Base-by-base conservation (phyloP, 2,888 invertebrate species). In the Drosophila kokeensis region DNA sequence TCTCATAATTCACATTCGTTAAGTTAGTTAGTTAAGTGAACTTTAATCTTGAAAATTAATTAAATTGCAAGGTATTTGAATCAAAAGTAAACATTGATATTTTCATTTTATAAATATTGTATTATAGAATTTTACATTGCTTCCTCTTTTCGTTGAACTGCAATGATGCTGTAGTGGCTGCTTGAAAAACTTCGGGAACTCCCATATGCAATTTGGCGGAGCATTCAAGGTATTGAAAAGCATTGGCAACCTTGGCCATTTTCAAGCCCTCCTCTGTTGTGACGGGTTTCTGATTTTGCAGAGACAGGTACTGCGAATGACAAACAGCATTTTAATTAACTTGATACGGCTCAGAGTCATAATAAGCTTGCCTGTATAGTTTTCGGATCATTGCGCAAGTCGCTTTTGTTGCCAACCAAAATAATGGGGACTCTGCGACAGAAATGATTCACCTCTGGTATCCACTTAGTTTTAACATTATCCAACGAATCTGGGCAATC, bases 381-480 rank as follows among this genome's bases (percentile, higher is more conserved):
- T 90, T 1, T 40, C 8, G 0, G 97, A 94, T 98, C 98, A 93
- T 97, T 97, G 91, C 98, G 96, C 91, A 98, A 95, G 94, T 98
- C 98, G 94, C 97, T 98, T 94, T 99, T 99, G 95, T 99, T 99
- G 86, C 99, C 99, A 90, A 99, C 99, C 91, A 99, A 95, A 91
- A 99, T 98, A 87, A 99, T 99, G 91, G 99, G 99, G 90, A 99
- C 98, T 93, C 98, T 98, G 76, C 99, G 99, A 94, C 99, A 99
- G 94, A 99, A 99, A 94, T 99, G 99, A 93, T 97, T 98, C 72
- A 93, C 98, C 94, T 99, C 99, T 42, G 99, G 99, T 81, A 98
- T 98, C 99, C 99, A 99, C 94, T 99, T 99, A 94, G 99, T 99
- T 76, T 98, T 98, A 94, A 99, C 98, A 95, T 99, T 99, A 94